Evolutionary conservation across 1,140 invertebrate species (phyloP), one percentile per base, ranked within the genome.

Genomic region (Drosophila busckii): DNA sequence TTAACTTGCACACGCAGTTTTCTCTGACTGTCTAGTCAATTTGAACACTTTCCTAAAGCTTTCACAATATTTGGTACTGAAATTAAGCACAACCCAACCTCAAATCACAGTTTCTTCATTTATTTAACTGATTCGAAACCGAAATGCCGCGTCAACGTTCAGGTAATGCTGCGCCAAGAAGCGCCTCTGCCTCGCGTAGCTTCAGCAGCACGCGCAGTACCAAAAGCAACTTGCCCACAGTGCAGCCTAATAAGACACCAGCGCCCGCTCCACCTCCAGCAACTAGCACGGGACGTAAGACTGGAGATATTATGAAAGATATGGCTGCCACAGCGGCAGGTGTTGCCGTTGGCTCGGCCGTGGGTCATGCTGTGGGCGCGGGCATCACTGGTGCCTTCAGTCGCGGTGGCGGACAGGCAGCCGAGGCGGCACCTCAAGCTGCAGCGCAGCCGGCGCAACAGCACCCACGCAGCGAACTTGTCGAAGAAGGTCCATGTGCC

Each of bases 241-340:
- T 56, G 7, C 68, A 71, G 22, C 23, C 73, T 22, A 66, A 55
- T 9, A 38, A 63, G 44, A 28, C 49, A 7, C 12, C 48, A 12
- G 28, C 25, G 9, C 34, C 53, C 10, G 35, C 61, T 6, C 28
- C 58, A 4, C 49, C 54, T 8, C 28, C 58, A 6, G 53, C 49
- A 6, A 12, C 58, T 0, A 42, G 35, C 8, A 34, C 64, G 4
- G 75, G 69, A 5, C 48, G 69, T 9, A 49, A 34, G n/a, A 60
- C 64, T 0, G 22, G 61, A 2, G 70, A 70, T 8, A 4, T 66
- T 10, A 75, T 82, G 28, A 82, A 70, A 46, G 76, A 97, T 88
- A 97, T 97, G 94, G 95, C 94, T 44, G 94, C 94, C 1, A 96
- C 94, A 3, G 95, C 95, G 66, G 94, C 94, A 50, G 95, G 95